Evolutionary conservation across 2,888 invertebrate species (phyloP).

Genomic region (Parnassius orleans): DNA sequence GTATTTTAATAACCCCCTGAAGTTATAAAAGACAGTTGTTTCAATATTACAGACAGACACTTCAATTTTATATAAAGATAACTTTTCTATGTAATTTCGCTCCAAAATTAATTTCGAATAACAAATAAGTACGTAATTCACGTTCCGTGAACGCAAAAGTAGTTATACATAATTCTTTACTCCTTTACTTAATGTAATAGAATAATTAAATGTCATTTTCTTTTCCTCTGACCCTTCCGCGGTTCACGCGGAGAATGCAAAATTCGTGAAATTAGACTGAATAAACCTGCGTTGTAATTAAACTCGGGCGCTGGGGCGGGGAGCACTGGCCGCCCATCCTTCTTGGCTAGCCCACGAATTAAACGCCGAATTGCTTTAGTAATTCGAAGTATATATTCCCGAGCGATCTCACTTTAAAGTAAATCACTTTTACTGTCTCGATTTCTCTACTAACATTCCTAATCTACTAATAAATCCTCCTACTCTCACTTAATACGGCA

Average conservation of each 20-base stretch:
- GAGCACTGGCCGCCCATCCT: conserved; percentile 69
- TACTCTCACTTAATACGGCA: conserved; percentile 48
- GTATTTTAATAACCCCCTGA: too few relatives aligned
- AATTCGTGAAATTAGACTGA: conserved; percentile 78
- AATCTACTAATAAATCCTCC: conserved; percentile 55
- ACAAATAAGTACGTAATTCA: conserved; percentile 42
- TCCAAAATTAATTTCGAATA: conserved; percentile 42
- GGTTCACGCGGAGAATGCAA: conserved; percentile 78
- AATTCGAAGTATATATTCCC: conserved; percentile 78
- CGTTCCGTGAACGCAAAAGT: conserved; percentile 57
- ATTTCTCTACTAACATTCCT: conserved; percentile 64
- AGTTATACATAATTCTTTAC: conserved; percentile 67
- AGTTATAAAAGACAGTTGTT: too few relatives aligned
- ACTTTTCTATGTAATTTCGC: conserved; percentile 25
- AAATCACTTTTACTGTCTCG: conserved; percentile 77
- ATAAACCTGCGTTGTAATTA: conserved; percentile 79
- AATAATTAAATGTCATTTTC: conserved; percentile 80
- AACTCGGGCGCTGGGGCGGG: conserved; percentile 62
- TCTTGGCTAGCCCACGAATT: conserved; percentile 79
- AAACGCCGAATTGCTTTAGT: conserved; percentile 78
- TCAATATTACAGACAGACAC: too few relatives aligned
- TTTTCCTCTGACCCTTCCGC: conserved; percentile 77
- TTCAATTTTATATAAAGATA: too few relatives aligned
- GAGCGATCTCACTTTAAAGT: conserved; percentile 69
- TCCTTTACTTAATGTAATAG: conserved; percentile 74